phyloP scores from a whole-genome alignment of 2,888 invertebrate genomes.

The Dorcus parallelipipedus region DNA sequence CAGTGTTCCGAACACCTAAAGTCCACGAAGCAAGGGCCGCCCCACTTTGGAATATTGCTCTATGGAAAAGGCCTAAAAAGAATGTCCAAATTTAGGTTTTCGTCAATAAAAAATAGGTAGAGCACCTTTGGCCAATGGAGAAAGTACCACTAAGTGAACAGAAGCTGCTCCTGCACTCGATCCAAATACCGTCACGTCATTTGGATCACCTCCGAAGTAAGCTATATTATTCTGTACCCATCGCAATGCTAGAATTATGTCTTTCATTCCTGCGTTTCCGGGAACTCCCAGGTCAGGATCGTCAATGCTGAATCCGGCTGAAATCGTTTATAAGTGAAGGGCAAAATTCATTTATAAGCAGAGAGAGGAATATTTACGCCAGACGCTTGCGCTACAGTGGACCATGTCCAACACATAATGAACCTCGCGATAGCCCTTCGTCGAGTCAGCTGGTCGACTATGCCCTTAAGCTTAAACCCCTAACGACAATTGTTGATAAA shows the following conservation, averaged over 20 bases:
- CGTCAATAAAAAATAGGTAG: background rate
- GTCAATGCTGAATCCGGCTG: slow-evolving; percentile 4
- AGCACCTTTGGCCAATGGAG: slow-evolving; percentile 6
- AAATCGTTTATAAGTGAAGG: too few species aligned
- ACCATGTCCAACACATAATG: too few species aligned
- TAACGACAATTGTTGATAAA: too few species aligned
- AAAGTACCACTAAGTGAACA: slow-evolving; percentile 5
- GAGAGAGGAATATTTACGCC: too few species aligned
- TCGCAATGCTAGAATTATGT: slow-evolving; percentile 5
- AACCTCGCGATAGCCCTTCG: too few species aligned
- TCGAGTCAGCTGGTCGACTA: too few species aligned
- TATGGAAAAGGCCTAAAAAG: slow-evolving; percentile 8
- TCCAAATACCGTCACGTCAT: slow-evolving; percentile 9
- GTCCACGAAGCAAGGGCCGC: slow-evolving; percentile 4
- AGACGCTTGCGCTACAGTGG: too few species aligned
- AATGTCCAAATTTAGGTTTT: background rate
- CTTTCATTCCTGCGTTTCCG: slow-evolving; percentile 11
- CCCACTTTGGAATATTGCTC: slow-evolving; percentile 16
- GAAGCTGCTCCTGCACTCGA: slow-evolving; percentile 8
- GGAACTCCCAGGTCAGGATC: slow-evolving; percentile 1
- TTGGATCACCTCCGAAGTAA: slow-evolving; percentile 8
- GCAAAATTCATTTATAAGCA: too few species aligned
- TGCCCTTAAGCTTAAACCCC: too few species aligned
- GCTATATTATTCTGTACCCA: slow-evolving; percentile 9
- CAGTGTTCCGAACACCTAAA: slow-evolving; percentile 12